Base-by-base conservation (phyloP, 2,113 vertebrate species). In the Polypterus bichir region DNA sequence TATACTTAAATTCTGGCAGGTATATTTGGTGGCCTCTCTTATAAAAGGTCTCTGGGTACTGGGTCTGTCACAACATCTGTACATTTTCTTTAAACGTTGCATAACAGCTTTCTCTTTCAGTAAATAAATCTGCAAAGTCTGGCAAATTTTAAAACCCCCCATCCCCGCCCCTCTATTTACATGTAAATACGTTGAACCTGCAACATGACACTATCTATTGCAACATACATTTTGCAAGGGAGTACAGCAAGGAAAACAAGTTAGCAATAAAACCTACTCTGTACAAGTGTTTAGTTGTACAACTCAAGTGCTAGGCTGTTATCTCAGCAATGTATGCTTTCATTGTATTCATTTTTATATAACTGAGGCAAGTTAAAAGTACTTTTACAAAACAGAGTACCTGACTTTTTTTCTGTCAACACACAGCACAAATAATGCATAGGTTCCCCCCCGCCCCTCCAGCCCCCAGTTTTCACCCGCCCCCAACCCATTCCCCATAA, bases 161-260 rank as follows among this genome's bases (percentile, higher is more conserved):
- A 72, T 86, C 78, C 71, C 74, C 86, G 82, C 79, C 84, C 70
- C 71, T 85, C 86, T 98, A 97, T 98, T 93, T 98, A 98, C 96
- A 97, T 82, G 87, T 97, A 97, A 98, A 96, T 96, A 97, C 91
- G 94, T 98, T 98, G 96, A 98, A 97, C 94, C 96, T 96, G 94
- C 94, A 98, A 98, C 94, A 97, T 97, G 94, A 97, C 93, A 93
- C 92, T 91, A 92, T 95, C 92, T 96, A 95, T 92, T 85, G 92
- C 93, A 94, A 97, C 92, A 96, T 92, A 97, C 91, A 93, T 91
- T 93, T 95, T 92, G 91, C 91, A 89, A 95, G 89, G 91, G 91
- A 92, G 88, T 91, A 93, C 92, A 91, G 90, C 89, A 90, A 89
- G 93, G 88, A 94, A 90, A 89, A 87, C 83, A 86, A 89, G 84